These are phyloP conservation scores for Chromis chromis DNA, from an alignment of 2,797 vertebrate genomes.

Conservation along the genomic window DNA sequence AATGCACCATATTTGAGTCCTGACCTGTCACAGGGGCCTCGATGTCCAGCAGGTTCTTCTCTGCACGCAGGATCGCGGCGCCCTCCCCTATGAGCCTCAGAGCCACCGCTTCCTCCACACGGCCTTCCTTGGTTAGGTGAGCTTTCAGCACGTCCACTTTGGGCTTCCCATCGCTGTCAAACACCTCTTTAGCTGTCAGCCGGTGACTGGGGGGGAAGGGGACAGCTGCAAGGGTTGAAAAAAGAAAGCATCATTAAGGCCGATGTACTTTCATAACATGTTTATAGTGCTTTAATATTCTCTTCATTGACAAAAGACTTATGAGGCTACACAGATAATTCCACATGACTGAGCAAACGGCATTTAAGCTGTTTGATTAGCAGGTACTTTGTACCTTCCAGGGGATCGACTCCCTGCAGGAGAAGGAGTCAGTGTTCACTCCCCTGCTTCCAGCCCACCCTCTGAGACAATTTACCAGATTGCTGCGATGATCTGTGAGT, in stretches of 20 bases:
- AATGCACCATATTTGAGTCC: background rate
- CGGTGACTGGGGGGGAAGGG: constrained; percentile 98
- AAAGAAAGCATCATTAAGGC: constrained; percentile 20
- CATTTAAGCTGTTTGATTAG: constrained; percentile 70
- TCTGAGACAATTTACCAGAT: constrained; percentile 69
- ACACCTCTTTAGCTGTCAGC: constrained; percentile 97
- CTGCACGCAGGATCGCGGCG: constrained; percentile 92
- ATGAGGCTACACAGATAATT: constrained; percentile 49
- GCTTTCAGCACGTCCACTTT: constrained; percentile 98
- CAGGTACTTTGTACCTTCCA: constrained; percentile 66
- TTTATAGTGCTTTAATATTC: constrained; percentile 41
- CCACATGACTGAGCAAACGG: constrained; percentile 50
- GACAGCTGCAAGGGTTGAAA: constrained; percentile 86
- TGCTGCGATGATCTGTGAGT: constrained; percentile 67
- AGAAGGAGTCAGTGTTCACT: constrained; percentile 47
- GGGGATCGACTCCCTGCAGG: constrained; percentile 60
- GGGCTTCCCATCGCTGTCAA: constrained; percentile 96
- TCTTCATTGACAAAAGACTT: constrained; percentile 51
- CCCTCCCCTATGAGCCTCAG: constrained; percentile 96
- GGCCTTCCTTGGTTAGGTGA: constrained; percentile 98
- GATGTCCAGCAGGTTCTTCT: constrained; percentile 98
- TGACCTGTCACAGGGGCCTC: constrained; percentile 98
- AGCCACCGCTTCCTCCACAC: constrained; percentile 95
- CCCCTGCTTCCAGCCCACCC: constrained; percentile 62
- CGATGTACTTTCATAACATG: constrained; percentile 24